phyloP scores from a whole-genome alignment of 2,113 vertebrate species.

The Chaetodon trifascialis region DNA sequence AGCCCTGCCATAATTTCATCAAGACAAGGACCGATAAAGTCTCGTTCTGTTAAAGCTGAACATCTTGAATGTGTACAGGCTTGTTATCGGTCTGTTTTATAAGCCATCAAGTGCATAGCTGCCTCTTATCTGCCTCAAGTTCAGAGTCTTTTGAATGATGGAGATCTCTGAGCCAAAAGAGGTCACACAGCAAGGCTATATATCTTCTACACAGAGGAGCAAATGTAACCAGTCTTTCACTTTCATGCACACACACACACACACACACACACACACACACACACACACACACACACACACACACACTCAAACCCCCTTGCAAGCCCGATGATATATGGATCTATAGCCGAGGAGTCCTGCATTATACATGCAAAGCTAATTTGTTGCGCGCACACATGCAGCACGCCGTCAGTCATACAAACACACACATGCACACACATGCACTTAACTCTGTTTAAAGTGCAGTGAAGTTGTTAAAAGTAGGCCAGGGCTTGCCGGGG shows the following conservation, averaged over 20 bases:
- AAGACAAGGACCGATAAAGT: slow-evolving; percentile 43
- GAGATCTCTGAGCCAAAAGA: slow-evolving; percentile 53
- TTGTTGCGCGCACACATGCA: slow-evolving; percentile 44
- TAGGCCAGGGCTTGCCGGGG: slow-evolving; percentile 75
- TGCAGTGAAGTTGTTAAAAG: slow-evolving; percentile 69
- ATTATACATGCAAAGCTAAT: slow-evolving; percentile 78
- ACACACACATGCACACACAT: slow-evolving; percentile 27
- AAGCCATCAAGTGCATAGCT: slow-evolving; percentile 51
- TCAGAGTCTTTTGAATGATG: slow-evolving; percentile 43
- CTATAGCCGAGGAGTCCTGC: slow-evolving; percentile 65
- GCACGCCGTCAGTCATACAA: slow-evolving; percentile 33
- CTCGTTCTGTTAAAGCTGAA: slow-evolving; percentile 20
- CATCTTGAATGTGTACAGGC: slow-evolving; percentile 37
- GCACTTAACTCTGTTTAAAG: slow-evolving; percentile 68
- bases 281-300: background rate
- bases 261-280: too few species aligned
- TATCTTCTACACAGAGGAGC: slow-evolving; percentile 27
- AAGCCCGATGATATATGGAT: slow-evolving; percentile 54
- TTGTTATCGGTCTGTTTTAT: slow-evolving; percentile 47
- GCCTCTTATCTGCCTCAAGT: slow-evolving; percentile 36
- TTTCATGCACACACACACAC: background rate
- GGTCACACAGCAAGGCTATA: slow-evolving; percentile 42
- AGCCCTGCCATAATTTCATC: slow-evolving; percentile 37
- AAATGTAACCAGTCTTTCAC: slow-evolving; percentile 34
- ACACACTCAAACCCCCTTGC: slow-evolving; percentile 4